These are phyloP conservation scores for Etia nguti DNA, from an alignment of 2,113 vertebrate genomes.

Conservation along the genomic window DNA sequence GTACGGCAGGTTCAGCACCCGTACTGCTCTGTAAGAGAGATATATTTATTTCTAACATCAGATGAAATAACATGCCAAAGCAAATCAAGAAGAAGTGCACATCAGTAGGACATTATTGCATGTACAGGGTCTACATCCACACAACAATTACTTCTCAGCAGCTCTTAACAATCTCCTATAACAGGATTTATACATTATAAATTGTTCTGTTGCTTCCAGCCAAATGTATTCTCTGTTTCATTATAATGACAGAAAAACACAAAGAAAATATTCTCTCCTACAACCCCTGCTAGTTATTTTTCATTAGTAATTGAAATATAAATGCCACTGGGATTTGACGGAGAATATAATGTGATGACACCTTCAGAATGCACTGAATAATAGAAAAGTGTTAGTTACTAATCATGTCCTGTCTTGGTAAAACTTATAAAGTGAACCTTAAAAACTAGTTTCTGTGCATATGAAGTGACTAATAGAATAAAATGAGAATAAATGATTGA, in stretches of 20 bases:
- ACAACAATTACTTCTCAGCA: conserved; percentile 44
- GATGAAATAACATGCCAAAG: conserved; percentile 26
- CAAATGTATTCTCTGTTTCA: neutral
- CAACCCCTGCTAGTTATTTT: neutral
- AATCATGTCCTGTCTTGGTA: neutral
- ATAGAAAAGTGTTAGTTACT: accelerated
- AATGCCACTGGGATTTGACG: neutral
- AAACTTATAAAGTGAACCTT: neutral
- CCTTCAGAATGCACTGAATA: neutral
- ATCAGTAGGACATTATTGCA: neutral
- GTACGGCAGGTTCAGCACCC: neutral
- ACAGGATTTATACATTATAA: neutral
- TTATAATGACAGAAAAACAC: conserved; percentile 6
- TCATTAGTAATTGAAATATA: neutral
- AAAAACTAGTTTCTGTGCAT: neutral
- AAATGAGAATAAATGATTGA: neutral
- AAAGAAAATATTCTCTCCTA: neutral
- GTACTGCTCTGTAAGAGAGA: neutral
- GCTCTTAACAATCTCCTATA: neutral
- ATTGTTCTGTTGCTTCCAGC: neutral
- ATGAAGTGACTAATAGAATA: neutral
- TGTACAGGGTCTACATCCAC: conserved; percentile 4
- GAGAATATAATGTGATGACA: neutral
- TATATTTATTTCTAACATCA: neutral
- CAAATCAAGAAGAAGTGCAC: conserved; percentile 28